Percentiles rank a stretch among this genome's conserved stretches.
Conservation (phyloP, 2,113 vertebrate species). For the Candoia aspera region DNA sequence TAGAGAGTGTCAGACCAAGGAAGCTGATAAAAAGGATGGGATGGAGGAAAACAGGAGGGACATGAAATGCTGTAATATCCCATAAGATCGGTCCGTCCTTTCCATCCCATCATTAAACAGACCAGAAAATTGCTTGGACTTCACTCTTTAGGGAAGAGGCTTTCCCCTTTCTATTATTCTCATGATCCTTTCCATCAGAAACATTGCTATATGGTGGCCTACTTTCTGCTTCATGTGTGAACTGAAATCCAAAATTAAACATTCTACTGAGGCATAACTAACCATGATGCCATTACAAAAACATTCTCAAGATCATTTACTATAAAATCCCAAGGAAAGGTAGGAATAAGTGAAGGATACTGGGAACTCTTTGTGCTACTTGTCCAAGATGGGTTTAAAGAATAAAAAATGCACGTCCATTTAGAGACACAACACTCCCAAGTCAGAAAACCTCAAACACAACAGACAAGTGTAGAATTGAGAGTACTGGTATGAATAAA, state of each 20-base stretch:
- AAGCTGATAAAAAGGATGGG: neutral
- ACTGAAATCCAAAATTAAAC: neutral
- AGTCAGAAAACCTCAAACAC: neutral
- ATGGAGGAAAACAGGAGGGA: neutral
- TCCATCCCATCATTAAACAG: neutral
- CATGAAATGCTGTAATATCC: neutral
- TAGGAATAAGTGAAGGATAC: neutral
- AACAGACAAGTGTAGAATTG: neutral
- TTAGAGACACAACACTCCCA: neutral
- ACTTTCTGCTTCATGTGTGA: neutral
- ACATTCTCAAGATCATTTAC: neutral
- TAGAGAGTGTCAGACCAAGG: neutral
- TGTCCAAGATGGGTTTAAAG: neutral
- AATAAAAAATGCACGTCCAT: neutral
- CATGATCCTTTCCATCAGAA: neutral
- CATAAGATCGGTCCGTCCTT: neutral
- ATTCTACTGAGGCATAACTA: neutral
- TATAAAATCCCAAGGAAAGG: neutral
- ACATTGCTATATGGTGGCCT: too few species aligned
- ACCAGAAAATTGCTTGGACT: neutral
- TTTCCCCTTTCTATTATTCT: neutral
- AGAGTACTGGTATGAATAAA: neutral
- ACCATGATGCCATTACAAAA: too few species aligned
- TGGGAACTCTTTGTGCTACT: neutral
- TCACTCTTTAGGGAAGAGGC: neutral